phyloP scores from a whole-genome alignment of 2,888 invertebrate species.

The Crioceris asparagi region DNA sequence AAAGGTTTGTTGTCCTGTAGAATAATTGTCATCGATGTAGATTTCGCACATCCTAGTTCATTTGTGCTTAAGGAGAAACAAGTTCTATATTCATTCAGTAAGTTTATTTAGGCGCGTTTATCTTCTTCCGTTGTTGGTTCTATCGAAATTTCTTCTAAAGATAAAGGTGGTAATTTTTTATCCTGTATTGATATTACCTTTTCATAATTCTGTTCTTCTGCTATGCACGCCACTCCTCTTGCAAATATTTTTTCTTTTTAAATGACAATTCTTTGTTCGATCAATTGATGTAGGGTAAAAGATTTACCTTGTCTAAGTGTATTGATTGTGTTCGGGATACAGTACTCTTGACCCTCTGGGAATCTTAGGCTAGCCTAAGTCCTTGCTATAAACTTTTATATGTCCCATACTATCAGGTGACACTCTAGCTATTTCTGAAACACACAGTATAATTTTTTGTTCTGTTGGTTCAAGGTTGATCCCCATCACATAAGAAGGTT shows the following conservation, averaged over 20 bases:
- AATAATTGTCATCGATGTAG: not conserved
- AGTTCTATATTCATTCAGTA: conserved; percentile 6
- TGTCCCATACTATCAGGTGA: conserved; percentile 10
- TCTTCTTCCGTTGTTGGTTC: conserved; percentile 20
- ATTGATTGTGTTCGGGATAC: conserved; percentile 10
- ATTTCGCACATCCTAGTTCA: conserved; percentile 1
- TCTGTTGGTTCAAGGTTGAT: not conserved
- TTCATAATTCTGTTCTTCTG: conserved; percentile 3
- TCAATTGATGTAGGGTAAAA: no score
- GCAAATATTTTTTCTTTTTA: conserved; percentile 7
- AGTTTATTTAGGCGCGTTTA: conserved; percentile 4
- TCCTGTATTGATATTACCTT: not conserved
- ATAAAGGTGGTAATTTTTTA: conserved; percentile 2
- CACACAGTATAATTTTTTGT: conserved; percentile 1
- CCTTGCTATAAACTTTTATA: conserved; percentile 9
- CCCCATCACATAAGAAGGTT: not conserved
- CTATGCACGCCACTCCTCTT: conserved; percentile 12
- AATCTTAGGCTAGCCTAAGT: conserved; percentile 9
- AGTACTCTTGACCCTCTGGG: conserved; percentile 10
- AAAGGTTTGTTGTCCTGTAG: conserved; percentile 11
- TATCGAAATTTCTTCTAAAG: conserved; percentile 9
- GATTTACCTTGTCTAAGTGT: conserved; percentile 1
- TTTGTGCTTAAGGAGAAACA: conserved; percentile 12
- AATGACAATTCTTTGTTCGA: no score
- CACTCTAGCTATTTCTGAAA: conserved; percentile 4